Base-by-base conservation (phyloP, 2,888 invertebrate genomes). In the Blastobasis adustella region DNA sequence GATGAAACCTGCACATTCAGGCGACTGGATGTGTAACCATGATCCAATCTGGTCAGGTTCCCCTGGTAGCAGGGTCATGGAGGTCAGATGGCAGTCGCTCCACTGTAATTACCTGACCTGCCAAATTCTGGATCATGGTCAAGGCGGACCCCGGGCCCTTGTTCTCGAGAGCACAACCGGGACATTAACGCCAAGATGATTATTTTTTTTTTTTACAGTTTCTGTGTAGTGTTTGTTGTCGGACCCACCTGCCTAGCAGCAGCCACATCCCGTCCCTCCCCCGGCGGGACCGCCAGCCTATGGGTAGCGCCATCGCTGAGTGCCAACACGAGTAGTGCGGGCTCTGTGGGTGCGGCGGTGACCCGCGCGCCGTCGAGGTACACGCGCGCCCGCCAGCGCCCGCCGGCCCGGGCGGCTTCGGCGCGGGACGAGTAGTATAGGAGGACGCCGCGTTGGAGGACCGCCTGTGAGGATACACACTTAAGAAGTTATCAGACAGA, bases 401-500 rank as follows among this genome's bases (percentile, higher is more conserved):
- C 85, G 1, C 86, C 82, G 4, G 65, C 90, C 3, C 90, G 85
- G 1, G 90, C 90, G 4, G 92, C 92, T 66, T 93, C 93, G 0
- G 91, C 92, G 23, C 92, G 84, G 0, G 81, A 88, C 42, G 82
- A 82, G 76, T 90, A 91, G 79, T 92, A 92, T 0, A 91, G 88
- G 0, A 93, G 72, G 4, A 93, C 93, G 4, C 93, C 93, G 56
- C 92, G 87, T 60, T 93, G 93, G 0, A 93, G 69, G 0, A 93
- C 92, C 40, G 90, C 91, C 91, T 91, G n/a, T n/a, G n/a, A n/a
- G n/a, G n/a, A n/a, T n/a, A n/a, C n/a, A n/a, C n/a, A n/a, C n/a
- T n/a, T 61, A 0, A 5, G 5, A 37, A 45, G 8, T 9, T 37
- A 44, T 43, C 45, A 45, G 8, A 37, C 43, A 7, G 36, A 2